Percentiles rank a stretch among this genome's conserved stretches.
phyloP scores from a whole-genome alignment of 2,888 invertebrate genomes.

The Ormyrus pomaceus region DNA sequence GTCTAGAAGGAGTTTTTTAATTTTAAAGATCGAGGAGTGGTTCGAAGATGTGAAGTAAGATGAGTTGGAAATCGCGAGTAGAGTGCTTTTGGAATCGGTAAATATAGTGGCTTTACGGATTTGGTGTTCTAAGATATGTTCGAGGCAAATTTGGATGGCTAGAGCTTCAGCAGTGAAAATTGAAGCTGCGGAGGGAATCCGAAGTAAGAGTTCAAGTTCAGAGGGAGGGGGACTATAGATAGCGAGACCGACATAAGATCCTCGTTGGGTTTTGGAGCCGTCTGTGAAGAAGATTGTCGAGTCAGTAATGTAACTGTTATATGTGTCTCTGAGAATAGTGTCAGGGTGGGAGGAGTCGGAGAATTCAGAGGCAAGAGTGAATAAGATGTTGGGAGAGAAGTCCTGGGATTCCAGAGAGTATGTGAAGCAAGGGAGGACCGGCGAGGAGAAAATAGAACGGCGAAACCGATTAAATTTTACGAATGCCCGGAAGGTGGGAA shows the following conservation, averaged over 20 bases:
- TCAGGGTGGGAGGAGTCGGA: not conserved
- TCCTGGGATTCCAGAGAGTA: slow-evolving; percentile 3
- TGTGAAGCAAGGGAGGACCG: not conserved
- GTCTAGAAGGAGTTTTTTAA: not conserved
- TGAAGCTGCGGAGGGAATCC: slow-evolving; percentile 1
- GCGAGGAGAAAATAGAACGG: not conserved
- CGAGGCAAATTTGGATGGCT: slow-evolving; percentile 21
- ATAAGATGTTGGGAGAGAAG: not conserved
- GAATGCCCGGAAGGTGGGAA: not conserved
- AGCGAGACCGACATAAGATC: not conserved
- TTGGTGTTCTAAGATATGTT: not conserved
- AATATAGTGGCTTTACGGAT: slow-evolving; percentile 1
- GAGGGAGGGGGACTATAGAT: not conserved
- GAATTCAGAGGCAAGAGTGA: not conserved
- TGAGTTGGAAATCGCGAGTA: slow-evolving; percentile 3
- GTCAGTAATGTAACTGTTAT: not conserved
- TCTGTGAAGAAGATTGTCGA: slow-evolving; percentile 4
- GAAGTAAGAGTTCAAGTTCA: not conserved
- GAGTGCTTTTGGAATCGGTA: slow-evolving; percentile 11
- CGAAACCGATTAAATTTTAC: too few relatives aligned
- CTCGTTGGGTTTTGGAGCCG: not conserved
- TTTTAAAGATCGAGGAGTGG: not conserved
- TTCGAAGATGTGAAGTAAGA: not conserved
- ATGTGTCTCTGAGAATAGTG: not conserved
- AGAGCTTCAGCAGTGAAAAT: slow-evolving; percentile 35